Evolutionary conservation across 2,888 invertebrate species (phyloP).

Genomic region (Eurytoma californica): DNA sequence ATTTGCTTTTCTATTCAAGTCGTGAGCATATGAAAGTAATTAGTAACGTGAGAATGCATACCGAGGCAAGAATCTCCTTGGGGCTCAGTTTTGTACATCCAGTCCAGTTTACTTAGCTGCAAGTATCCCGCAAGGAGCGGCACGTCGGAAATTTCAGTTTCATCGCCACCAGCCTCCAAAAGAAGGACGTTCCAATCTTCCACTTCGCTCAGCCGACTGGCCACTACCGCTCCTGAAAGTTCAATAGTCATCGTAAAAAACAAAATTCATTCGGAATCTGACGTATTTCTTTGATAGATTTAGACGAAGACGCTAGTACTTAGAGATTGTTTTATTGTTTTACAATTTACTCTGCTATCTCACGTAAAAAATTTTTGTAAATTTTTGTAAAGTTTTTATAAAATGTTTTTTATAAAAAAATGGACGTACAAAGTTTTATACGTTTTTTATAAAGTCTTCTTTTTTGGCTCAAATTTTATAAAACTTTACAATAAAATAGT

Average conservation of each 20-base stretch:
- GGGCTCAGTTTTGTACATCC: slow-evolving; percentile 95
- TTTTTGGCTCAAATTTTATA: too few species aligned
- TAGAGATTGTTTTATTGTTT: too few species aligned
- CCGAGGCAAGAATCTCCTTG: slow-evolving; percentile 88
- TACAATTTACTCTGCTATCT: too few species aligned
- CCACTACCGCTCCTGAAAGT: slow-evolving; percentile 85
- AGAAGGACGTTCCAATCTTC: slow-evolving; percentile 87
- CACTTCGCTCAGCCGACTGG: slow-evolving; percentile 87
- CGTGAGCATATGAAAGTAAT: neutral
- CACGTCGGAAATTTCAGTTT: slow-evolving; percentile 93
- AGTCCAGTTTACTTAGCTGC: slow-evolving; percentile 90
- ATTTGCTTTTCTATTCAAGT: neutral
- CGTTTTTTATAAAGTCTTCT: too few species aligned
- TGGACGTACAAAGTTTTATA: too few species aligned
- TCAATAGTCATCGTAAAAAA: neutral
- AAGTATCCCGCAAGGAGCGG: slow-evolving; percentile 91
- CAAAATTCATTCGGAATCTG: neutral
- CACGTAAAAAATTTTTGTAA: too few species aligned
- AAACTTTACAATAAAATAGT: too few species aligned
- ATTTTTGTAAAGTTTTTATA: too few species aligned
- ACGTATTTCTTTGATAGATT: too few species aligned
- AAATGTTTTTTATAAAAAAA: too few species aligned
- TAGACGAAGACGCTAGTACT: neutral
- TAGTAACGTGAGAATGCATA: slow-evolving; percentile 68
- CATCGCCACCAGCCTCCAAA: slow-evolving; percentile 92